These are phyloP conservation scores for Epinephelus moara DNA, from an alignment of 2,113 vertebrate species.

Conservation along the genomic window DNA sequence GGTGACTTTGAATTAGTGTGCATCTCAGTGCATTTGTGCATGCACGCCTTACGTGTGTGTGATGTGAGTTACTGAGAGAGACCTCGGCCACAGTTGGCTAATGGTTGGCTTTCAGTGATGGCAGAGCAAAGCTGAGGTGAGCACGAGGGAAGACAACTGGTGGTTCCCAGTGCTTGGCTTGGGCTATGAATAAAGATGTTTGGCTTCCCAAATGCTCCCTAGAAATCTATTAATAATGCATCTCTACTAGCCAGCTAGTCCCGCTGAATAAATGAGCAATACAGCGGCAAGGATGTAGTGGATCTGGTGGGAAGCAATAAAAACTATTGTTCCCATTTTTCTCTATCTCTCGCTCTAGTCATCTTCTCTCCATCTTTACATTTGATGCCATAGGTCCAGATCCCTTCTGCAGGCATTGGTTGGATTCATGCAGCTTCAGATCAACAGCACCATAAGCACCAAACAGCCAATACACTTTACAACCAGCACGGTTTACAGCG, in stretches of 20 bases:
- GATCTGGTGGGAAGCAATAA: not conserved
- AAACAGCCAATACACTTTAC: slow-evolving; percentile 23
- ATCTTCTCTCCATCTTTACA: not conserved
- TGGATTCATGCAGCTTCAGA: not conserved
- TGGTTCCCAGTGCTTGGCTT: slow-evolving; percentile 50
- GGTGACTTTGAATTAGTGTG: slow-evolving; percentile 46
- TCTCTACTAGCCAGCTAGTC: slow-evolving; percentile 21
- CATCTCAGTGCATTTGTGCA: not conserved
- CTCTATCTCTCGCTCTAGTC: not conserved
- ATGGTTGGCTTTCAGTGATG: slow-evolving; percentile 3
- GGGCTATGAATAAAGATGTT: slow-evolving; percentile 77
- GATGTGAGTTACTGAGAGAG: not conserved
- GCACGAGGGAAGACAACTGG: slow-evolving; percentile 42
- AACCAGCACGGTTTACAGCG: slow-evolving; percentile 6
- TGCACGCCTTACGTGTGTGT: not conserved
- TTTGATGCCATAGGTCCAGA: not conserved
- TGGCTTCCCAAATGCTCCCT: slow-evolving; percentile 57
- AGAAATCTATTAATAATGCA: slow-evolving; percentile 73
- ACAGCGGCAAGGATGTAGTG: not conserved
- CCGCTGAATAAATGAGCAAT: slow-evolving; percentile 50
- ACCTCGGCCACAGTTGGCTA: not conserved
- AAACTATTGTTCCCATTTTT: not conserved
- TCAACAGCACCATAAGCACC: slow-evolving; percentile 19
- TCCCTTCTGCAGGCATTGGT: slow-evolving; percentile 6
- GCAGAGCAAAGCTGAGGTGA: slow-evolving; percentile 26